These are phyloP conservation scores for Coecobrya sp. DNA, from an alignment of 2,888 invertebrate genomes.

Conservation along the genomic window DNA sequence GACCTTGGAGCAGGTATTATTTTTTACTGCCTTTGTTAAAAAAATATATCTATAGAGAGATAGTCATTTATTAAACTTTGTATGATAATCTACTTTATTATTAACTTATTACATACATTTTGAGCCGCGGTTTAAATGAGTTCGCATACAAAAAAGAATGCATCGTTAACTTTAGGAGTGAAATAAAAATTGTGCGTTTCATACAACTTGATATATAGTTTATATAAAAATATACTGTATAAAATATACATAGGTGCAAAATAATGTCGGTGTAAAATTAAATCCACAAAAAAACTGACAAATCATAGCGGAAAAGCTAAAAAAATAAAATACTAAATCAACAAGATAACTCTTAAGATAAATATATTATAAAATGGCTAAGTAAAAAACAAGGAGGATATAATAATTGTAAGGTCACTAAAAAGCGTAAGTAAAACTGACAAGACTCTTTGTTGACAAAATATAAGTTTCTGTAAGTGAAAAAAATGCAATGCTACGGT, in stretches of 20 bases:
- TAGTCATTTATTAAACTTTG: background rate
- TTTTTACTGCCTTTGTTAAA: slow-evolving; percentile 14
- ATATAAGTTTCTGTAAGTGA: slow-evolving; percentile 55
- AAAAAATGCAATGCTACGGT: slow-evolving; percentile 28
- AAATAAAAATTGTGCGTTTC: background rate
- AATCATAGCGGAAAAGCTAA: slow-evolving; percentile 14
- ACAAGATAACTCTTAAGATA: slow-evolving; percentile 27
- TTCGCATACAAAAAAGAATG: background rate
- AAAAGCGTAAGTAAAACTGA: slow-evolving; percentile 64
- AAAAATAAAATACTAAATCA: slow-evolving; percentile 34
- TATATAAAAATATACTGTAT: too few relatives aligned
- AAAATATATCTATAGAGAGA: too few relatives aligned
- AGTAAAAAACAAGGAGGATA: background rate
- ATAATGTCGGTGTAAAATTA: slow-evolving; percentile 14
- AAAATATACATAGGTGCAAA: background rate
- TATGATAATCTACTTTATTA: too few relatives aligned
- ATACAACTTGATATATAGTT: background rate
- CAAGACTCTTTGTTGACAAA: slow-evolving; percentile 78
- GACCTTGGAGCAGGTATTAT: background rate
- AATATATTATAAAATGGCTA: too few relatives aligned
- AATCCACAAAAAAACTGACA: slow-evolving; percentile 27
- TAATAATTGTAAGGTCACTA: slow-evolving; percentile 11
- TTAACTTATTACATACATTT: background rate
- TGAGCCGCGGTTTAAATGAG: background rate
- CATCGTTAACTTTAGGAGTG: background rate